These are phyloP conservation scores for Dascyllus trimaculatus DNA, from an alignment of 2,113 vertebrate genomes.

Conservation along the genomic window DNA sequence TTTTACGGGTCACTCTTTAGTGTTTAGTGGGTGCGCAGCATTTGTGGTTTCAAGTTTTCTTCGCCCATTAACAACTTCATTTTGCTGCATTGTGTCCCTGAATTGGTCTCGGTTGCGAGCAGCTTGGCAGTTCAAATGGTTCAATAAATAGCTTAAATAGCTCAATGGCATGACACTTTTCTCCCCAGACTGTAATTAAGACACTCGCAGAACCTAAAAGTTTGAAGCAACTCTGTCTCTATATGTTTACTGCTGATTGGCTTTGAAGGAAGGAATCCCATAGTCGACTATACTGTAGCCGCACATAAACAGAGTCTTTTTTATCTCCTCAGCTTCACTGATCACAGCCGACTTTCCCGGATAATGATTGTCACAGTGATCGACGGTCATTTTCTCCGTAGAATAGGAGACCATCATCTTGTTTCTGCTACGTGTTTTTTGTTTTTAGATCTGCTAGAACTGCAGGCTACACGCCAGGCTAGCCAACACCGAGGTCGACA, in stretches of 20 bases:
- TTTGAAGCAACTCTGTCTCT: neutral
- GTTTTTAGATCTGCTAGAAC: no score
- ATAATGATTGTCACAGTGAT: constrained; percentile 18
- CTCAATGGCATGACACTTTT: neutral
- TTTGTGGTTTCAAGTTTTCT: neutral
- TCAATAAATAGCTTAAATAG: neutral
- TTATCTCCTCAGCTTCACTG: neutral
- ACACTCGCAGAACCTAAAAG: neutral
- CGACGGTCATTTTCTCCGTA: neutral
- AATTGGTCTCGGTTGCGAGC: neutral
- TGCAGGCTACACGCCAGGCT: no score
- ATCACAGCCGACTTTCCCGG: constrained; percentile 24
- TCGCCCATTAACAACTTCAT: neutral
- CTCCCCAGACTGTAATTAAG: neutral
- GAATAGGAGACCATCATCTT: neutral
- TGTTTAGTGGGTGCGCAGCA: neutral
- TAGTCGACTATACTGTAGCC: no score
- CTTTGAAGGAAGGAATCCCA: neutral
- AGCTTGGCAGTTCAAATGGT: neutral
- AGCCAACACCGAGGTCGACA: no score
- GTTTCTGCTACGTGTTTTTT: neutral
- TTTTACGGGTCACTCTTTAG: neutral
- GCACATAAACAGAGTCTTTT: neutral
- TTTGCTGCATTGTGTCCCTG: neutral
- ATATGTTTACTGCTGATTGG: neutral